These are phyloP conservation scores for Sardinella longiceps DNA, from an alignment of 2,797 vertebrate genomes.

Conservation along the genomic window DNA sequence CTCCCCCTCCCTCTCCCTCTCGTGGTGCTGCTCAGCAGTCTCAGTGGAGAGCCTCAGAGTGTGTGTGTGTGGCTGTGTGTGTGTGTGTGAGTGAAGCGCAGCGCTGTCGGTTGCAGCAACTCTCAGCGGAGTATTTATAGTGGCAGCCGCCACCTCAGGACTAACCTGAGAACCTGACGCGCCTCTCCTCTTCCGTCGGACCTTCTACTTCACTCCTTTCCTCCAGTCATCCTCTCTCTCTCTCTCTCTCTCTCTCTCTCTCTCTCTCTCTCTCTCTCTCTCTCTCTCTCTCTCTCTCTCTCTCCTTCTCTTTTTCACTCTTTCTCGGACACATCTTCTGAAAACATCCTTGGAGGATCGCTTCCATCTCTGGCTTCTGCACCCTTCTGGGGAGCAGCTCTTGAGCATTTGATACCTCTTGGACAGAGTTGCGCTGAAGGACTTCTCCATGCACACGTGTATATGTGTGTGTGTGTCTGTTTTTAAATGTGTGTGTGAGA, in stretches of 20 bases:
- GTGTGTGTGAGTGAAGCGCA: neutral
- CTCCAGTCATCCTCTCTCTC: neutral
- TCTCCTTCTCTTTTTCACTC: neutral
- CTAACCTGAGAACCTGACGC: constrained; percentile 8
- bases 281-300: neutral
- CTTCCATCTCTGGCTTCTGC: neutral
- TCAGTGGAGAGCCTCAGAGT: neutral
- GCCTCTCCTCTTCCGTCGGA: neutral
- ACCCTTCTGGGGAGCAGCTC: constrained; percentile 24
- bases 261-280: neutral
- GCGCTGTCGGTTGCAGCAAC: neutral
- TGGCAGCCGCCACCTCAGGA: constrained; percentile 18
- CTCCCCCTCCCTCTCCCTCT: neutral
- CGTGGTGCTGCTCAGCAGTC: neutral
- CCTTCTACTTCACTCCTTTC: neutral
- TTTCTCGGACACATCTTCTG: neutral
- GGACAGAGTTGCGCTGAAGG: neutral
- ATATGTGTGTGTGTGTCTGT: neutral
- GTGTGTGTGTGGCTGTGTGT: neutral
- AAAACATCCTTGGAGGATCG: constrained; percentile 7
- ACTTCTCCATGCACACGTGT: neutral
- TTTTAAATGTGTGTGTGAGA: neutral
- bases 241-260: neutral
- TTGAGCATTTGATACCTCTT: neutral
- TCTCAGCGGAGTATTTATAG: constrained; percentile 21